Base-by-base conservation (phyloP, 2,888 invertebrate genomes). In the Clusia tigrina region DNA sequence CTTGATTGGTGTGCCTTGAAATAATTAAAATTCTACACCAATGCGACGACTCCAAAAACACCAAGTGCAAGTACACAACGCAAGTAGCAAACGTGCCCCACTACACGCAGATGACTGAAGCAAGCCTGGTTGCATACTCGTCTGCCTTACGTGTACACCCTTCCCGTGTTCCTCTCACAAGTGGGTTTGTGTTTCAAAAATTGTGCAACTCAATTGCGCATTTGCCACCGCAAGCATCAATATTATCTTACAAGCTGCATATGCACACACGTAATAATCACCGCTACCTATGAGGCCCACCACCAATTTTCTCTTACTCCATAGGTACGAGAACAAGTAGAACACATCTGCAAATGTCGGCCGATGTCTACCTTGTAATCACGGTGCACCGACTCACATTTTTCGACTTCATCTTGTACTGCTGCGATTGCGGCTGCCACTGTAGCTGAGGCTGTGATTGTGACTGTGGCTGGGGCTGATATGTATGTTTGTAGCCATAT, bases 171-270 rank as follows among this genome's bases (percentile, higher is more conserved):
- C 9, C n/a, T n/a, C n/a, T n/a, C n/a, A n/a, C n/a, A n/a, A n/a
- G n/a, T n/a, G 20, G n/a, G 22, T 58, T 2, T 56, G 22, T 22
- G 26, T 48, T 58, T 70, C 66, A 56, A 73, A 74, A 71, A 74
- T 73, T 74, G 76, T 62, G 77, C 78, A 74, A 71, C 76, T 76
- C 72, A 74, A 77, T 77, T 73, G 73, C 77, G 71, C 71, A 75
- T 71, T 66, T 77, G 71, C 71, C 72, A 76, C 75, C 74, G 74
- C 78, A 78, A 76, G 71, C 73, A 77, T 71, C 76, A 78, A 71
- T 71, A 73, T 63, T 71, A 62, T 65, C 67, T 58, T 67, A 60
- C 42, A 56, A n/a, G 42, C 22, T 32, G 12, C 20, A 20, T 22
- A 48, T 37, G 18, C 22, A 48, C 37, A 20, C 58, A 55, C 52